Base-by-base conservation (phyloP, 2,113 vertebrate genomes). In the Hemichromis elongatus region DNA sequence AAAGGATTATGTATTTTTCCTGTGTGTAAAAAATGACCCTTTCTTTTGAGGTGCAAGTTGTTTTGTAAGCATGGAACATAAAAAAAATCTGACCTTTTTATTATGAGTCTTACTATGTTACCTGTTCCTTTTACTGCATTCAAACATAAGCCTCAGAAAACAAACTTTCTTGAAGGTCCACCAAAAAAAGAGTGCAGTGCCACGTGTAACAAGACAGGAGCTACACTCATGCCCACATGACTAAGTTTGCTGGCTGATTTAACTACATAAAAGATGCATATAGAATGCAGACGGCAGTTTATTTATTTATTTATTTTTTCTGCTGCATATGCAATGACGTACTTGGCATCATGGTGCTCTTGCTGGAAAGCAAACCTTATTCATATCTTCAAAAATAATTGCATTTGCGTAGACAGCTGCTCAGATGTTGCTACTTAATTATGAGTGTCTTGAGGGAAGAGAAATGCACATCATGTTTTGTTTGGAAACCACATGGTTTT, bases 401-500 rank as follows among this genome's bases (percentile, higher is more conserved):
- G 68, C 53, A 37, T 86, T 87, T 53, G 55, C n/a, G n/a, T 11
- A 75, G 86, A 89, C 89, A 82, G 81, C 68, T 87, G 88, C 80
- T 81, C 84, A 52, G 61, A 80, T 82, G 84, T 52, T 80, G 83
- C 53, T 59, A 24, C 82, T 55, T 88, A 89, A 91, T 91, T 85
- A 85, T 63, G 84, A 54, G 84, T 28, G 79, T 81, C 87, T 84
- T 55, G 83, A 55, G 79, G 88, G 88, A 80, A 86, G 77, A 85
- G 59, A 88, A 80, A 85, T 68, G 77, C 59, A 59, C 21, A 73
- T 42, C n/a, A 18, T 75, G 82, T 57, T 77, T 83, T 88, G 86
- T 91, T 93, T 84, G 78, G 90, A 93, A 92, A 89, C 50, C 85
- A 80, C 75, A 28, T 9, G 28, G n/a, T 52, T 56, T 81, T 83